Conservation (phyloP, 92 coral and sea anemone species). For the Porites evermanni region DNA sequence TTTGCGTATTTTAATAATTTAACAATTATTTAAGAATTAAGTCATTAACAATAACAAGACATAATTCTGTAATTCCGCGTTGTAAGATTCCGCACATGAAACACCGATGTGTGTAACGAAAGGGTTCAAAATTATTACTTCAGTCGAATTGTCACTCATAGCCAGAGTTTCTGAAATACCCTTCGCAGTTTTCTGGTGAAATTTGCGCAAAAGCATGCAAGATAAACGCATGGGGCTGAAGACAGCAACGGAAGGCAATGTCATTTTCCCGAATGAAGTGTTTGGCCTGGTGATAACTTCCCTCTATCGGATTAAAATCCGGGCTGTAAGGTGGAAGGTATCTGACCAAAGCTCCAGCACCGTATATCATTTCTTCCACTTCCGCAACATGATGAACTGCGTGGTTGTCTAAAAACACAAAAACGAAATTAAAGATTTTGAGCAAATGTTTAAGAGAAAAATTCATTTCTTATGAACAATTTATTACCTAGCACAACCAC, state of each 20-base stretch:
- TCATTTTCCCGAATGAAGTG: constrained; percentile 55
- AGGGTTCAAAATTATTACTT: constrained; percentile 2
- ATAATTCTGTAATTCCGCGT: neutral
- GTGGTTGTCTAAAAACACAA: constrained; percentile 14
- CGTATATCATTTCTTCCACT: constrained; percentile 32
- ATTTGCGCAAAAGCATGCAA: constrained; percentile 41
- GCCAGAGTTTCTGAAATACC: constrained; percentile 5
- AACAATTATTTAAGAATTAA: too few relatives aligned
- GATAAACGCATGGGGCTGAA: constrained; percentile 21
- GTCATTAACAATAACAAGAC: too few relatives aligned
- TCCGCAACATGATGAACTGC: constrained; percentile 48
- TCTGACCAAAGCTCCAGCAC: constrained; percentile 50
- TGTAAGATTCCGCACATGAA: too few relatives aligned
- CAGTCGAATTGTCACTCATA: constrained; percentile 4
- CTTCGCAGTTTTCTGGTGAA: neutral
- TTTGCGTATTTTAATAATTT: too few relatives aligned
- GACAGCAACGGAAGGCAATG: constrained; percentile 30
- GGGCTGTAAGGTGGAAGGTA: constrained; percentile 66
- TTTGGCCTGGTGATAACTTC: constrained; percentile 32
- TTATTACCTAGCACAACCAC: neutral
- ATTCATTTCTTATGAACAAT: neutral
- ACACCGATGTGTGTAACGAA: neutral
- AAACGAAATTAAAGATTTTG: neutral
- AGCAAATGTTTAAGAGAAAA: neutral
- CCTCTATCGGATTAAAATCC: constrained; percentile 63